Evolutionary conservation across 2,888 invertebrate genomes (phyloP).

Genomic region (Nephrotoma flavescens): DNA sequence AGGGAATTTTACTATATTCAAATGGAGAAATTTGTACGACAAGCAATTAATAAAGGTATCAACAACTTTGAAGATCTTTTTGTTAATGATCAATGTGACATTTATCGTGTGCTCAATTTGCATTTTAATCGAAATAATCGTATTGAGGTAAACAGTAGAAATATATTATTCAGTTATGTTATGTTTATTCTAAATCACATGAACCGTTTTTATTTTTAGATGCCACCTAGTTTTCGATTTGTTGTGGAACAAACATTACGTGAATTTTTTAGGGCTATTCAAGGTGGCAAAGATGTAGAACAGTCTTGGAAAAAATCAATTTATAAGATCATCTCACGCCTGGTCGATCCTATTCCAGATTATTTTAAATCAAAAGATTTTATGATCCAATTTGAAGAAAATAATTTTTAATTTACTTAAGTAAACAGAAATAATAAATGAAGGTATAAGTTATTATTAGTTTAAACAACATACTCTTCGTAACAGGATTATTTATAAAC

Average conservation of each 20-base stretch:
- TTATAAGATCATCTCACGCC: slow-evolving; percentile 97
- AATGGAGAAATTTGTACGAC: slow-evolving; percentile 99
- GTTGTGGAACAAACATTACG: slow-evolving; percentile 95
- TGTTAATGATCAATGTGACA: slow-evolving; percentile 89
- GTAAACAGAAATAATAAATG: slow-evolving; percentile 10
- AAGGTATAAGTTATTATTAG: neutral
- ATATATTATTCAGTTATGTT: neutral
- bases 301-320: slow-evolving; percentile 99
- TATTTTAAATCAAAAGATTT: slow-evolving; percentile 99
- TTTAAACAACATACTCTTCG: too few species aligned
- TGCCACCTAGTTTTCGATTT: slow-evolving; percentile 91
- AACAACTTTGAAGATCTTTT: slow-evolving; percentile 85
- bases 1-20: slow-evolving; percentile 99
- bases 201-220: slow-evolving; percentile 42
- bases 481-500: too few species aligned
- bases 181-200: slow-evolving; percentile 12
- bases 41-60: slow-evolving; percentile 93
- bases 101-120: slow-evolving; percentile 93
- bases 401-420: neutral
- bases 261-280: slow-evolving; percentile 98
- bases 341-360: slow-evolving; percentile 98
- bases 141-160: slow-evolving; percentile 27
- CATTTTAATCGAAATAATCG: slow-evolving; percentile 91
- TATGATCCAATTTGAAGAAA: slow-evolving; percentile 92
- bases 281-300: slow-evolving; percentile 90